Evolutionary conservation across 2,888 invertebrate species (phyloP).

Genomic region (Rhingia rostrata): DNA sequence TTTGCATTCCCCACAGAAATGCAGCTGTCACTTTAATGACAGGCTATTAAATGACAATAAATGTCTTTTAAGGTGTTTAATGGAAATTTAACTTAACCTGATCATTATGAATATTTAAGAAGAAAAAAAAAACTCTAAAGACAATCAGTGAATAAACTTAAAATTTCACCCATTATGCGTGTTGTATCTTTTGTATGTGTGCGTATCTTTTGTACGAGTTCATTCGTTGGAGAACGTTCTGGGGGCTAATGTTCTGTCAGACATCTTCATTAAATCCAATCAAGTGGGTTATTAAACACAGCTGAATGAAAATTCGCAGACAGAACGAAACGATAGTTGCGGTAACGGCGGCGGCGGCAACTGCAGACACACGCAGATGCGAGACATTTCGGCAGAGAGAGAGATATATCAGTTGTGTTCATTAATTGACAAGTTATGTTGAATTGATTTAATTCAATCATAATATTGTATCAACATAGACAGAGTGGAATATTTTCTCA

Average conservation of each 20-base stretch:
- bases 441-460: constrained; percentile 68
- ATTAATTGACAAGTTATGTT: constrained; percentile 66
- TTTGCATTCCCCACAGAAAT: constrained; percentile 44
- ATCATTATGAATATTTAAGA: constrained; percentile 46
- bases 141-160: constrained; percentile 44
- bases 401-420: constrained; percentile 25
- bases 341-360: constrained; percentile 1
- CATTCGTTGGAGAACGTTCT: constrained; percentile 43
- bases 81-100: constrained; percentile 58
- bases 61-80: constrained; percentile 72
- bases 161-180: neutral
- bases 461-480: constrained; percentile 32
- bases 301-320: constrained; percentile 47
- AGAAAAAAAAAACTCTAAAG: constrained; percentile 30
- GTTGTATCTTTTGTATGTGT: constrained; percentile 12
- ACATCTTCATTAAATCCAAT: constrained; percentile 73
- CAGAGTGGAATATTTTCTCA: constrained; percentile 9
- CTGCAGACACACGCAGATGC: constrained; percentile 36
- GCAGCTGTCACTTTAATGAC: constrained; percentile 69
- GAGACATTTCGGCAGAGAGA: neutral
- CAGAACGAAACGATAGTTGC: constrained; percentile 33
- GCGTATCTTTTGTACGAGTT: constrained; percentile 29
- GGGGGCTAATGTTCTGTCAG: constrained; percentile 69
- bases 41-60: constrained; percentile 72
- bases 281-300: constrained; percentile 67